Percentiles rank a stretch among this genome's conserved stretches.
phyloP scores from a whole-genome alignment of 2,113 vertebrate species.

The Strigops habroptila region DNA sequence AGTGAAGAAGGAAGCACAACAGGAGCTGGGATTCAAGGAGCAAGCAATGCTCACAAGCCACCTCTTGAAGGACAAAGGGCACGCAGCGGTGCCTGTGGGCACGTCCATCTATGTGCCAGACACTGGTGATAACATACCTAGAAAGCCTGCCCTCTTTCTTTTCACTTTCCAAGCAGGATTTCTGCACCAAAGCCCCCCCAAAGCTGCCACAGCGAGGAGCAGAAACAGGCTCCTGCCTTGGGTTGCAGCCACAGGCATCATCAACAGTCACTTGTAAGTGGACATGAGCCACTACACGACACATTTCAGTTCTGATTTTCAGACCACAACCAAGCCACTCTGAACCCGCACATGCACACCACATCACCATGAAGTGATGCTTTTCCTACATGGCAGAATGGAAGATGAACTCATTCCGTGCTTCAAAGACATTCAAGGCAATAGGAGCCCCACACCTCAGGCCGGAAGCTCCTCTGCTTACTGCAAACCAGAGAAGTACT shows the following conservation, averaged over 20 bases:
- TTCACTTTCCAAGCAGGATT: not conserved
- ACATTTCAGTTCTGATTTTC: not conserved
- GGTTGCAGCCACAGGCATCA: not conserved
- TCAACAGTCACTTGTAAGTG: not conserved
- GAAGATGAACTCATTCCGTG: not conserved
- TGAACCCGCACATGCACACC: not conserved
- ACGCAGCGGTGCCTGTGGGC: not conserved
- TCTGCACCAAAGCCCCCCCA: not conserved
- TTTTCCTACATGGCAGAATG: not conserved
- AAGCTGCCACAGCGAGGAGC: not conserved
- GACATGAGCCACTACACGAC: rapidly evolving
- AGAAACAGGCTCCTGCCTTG: not conserved
- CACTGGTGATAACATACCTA: not conserved
- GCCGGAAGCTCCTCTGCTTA: not conserved
- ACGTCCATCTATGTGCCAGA: not conserved
- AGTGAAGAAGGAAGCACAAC: not conserved
- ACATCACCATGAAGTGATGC: not conserved
- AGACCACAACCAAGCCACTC: not conserved
- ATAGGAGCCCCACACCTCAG: not conserved
- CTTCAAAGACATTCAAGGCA: not conserved
- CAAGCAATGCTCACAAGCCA: not conserved
- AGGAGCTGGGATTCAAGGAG: not conserved
- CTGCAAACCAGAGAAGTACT: not conserved
- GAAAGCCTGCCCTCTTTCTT: not conserved
- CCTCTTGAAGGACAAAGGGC: not conserved